These are phyloP conservation scores for Ivindomyrus marchei DNA, from an alignment of 2,113 vertebrate genomes.

Conservation along the genomic window DNA sequence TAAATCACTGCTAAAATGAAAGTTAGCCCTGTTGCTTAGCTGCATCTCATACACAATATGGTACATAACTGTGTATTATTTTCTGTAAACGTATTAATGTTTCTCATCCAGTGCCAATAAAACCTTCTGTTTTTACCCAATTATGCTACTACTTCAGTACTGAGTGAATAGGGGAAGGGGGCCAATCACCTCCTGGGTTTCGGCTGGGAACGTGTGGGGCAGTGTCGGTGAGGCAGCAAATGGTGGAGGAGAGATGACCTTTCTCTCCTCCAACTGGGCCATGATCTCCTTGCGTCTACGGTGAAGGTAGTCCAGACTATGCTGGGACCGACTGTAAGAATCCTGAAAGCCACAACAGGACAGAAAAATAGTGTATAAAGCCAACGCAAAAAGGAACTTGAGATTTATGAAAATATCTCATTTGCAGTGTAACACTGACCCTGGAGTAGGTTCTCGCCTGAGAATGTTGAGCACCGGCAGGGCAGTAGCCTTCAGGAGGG, in stretches of 20 bases:
- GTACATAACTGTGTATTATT: neutral
- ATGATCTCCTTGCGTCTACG: conserved; percentile 88
- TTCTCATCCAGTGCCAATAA: neutral
- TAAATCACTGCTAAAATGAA: neutral
- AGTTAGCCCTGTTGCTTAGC: neutral
- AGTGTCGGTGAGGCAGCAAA: conserved; percentile 88
- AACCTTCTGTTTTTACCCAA: neutral
- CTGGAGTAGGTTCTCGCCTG: conserved; percentile 77
- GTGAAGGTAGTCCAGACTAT: conserved; percentile 88
- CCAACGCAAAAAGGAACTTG: neutral
- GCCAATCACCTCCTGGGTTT: conserved; percentile 69
- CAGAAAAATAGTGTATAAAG: neutral
- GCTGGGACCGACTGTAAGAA: conserved; percentile 63
- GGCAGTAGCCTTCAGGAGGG: conserved; percentile 78
- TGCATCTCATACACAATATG: neutral
- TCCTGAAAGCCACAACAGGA: conserved; percentile 39
- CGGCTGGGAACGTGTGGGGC: conserved; percentile 76
- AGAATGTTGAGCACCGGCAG: conserved; percentile 65
- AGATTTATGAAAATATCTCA: neutral
- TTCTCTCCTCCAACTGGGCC: conserved; percentile 89
- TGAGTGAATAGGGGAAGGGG: neutral
- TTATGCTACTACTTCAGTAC: neutral
- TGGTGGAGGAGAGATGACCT: conserved; percentile 91
- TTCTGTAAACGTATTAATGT: neutral
- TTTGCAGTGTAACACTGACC: conserved; percentile 51